phyloP scores from a whole-genome alignment of 2,888 invertebrate species.

The Caenorhabditis imperialis region DNA sequence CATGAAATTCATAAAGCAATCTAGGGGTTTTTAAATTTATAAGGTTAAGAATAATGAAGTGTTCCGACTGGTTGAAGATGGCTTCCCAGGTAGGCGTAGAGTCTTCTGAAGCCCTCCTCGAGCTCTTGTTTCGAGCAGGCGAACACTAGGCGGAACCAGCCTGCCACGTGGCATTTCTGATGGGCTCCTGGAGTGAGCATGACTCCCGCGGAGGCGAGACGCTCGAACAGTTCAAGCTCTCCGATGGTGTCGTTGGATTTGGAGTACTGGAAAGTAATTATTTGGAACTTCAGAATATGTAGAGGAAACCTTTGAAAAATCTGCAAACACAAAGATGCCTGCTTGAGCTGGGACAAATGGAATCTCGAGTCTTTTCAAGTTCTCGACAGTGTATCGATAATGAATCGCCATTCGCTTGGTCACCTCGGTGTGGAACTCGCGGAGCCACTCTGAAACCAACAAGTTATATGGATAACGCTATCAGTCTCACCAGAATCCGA shows the following conservation, averaged over 20 bases:
- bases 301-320: constrained; percentile 62
- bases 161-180: constrained; percentile 68
- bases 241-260: constrained; percentile 24
- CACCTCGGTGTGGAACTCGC: constrained; percentile 52
- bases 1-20: constrained; percentile 33
- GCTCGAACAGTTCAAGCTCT: constrained; percentile 57
- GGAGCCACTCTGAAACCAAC: constrained; percentile 54
- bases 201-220: constrained; percentile 61
- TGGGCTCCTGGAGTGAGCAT: constrained; percentile 73
- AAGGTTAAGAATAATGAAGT: constrained; percentile 30
- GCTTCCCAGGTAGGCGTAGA: constrained; percentile 23
- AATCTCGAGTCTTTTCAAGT: constrained; percentile 56
- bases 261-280: constrained; percentile 48
- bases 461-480: neutral
- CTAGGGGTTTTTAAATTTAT: too few species aligned
- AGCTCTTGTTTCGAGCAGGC: constrained; percentile 66
- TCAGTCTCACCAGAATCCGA: constrained; percentile 57
- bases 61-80: constrained; percentile 30
- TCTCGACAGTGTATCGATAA: constrained; percentile 55
- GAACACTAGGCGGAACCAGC: constrained; percentile 77
- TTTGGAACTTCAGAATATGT: too few species aligned
- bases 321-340: constrained; percentile 64
- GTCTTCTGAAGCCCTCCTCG: constrained; percentile 68
- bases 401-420: constrained; percentile 57
- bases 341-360: constrained; percentile 59